Evolutionary conservation across 2,797 vertebrate genomes (phyloP).

Genomic region (Macrochelys suwanniensis): DNA sequence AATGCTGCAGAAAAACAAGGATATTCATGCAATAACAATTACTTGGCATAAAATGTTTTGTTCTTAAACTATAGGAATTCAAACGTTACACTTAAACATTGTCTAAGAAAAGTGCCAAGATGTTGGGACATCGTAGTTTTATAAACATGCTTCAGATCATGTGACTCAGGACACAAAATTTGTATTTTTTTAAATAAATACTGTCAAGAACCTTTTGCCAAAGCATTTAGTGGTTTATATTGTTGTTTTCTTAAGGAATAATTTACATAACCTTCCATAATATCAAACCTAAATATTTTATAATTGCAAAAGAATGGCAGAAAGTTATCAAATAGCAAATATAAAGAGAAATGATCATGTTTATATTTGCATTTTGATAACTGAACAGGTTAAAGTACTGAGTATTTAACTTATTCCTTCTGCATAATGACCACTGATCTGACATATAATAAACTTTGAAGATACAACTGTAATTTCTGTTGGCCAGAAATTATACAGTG

Average conservation of each 20-base stretch:
- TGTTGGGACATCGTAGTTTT: slow-evolving; percentile 69
- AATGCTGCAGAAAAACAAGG: slow-evolving; percentile 69
- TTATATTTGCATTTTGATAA: neutral
- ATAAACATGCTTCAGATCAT: slow-evolving; percentile 51
- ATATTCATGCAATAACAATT: slow-evolving; percentile 1
- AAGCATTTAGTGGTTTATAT: neutral
- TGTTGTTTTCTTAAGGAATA: slow-evolving; percentile 16
- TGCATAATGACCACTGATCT: slow-evolving; percentile 76
- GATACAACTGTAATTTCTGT: slow-evolving; percentile 82
- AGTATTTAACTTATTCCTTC: slow-evolving; percentile 46
- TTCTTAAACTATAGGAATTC: slow-evolving; percentile 20
- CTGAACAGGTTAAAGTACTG: slow-evolving; percentile 57
- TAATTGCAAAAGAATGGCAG: neutral
- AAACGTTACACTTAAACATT: slow-evolving; percentile 67
- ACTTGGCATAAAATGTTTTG: slow-evolving; percentile 34
- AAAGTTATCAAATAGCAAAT: slow-evolving; percentile 22
- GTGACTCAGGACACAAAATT: slow-evolving; percentile 51
- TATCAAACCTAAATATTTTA: slow-evolving; percentile 54
- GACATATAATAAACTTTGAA: slow-evolving; percentile 79
- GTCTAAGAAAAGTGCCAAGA: slow-evolving; percentile 55
- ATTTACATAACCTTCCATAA: neutral
- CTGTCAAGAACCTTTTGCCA: neutral
- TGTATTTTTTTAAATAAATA: slow-evolving; percentile 55
- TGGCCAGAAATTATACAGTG: slow-evolving; percentile 80
- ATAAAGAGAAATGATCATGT: neutral